phyloP scores from a whole-genome alignment of 2,797 vertebrate species.

The Mus caroli region DNA sequence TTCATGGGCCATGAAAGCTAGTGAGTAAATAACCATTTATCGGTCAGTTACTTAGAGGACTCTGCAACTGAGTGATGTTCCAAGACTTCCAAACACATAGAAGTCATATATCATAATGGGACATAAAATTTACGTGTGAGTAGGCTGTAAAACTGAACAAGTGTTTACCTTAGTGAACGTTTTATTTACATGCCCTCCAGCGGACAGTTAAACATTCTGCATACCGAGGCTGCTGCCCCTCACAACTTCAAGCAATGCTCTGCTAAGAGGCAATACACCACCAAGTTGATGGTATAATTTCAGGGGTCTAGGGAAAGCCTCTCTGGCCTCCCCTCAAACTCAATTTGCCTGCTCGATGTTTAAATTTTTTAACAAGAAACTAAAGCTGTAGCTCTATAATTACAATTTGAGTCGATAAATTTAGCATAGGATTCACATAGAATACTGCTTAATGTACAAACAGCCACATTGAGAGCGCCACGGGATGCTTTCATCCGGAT shows the following conservation, averaged over 20 bases:
- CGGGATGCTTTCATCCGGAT: fast-evolving
- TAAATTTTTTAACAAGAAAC: conserved; percentile 32
- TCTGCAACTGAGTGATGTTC: not conserved
- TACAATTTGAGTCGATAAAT: conserved; percentile 53
- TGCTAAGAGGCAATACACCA: fast-evolving
- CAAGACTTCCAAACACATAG: conserved; percentile 34
- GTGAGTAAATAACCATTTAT: conserved; percentile 71
- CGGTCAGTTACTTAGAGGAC: conserved; percentile 65
- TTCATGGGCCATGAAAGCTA: conserved; percentile 64
- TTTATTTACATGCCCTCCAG: conserved; percentile 72
- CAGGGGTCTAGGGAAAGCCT: not conserved
- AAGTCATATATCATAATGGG: conserved; percentile 55
- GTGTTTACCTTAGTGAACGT: conserved; percentile 72
- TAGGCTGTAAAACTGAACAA: conserved; percentile 70
- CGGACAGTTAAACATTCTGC: conserved; percentile 20
- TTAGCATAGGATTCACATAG: not conserved
- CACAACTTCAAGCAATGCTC: not conserved
- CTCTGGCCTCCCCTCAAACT: not conserved
- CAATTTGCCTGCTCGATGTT: not conserved
- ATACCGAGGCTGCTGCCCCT: fast-evolving
- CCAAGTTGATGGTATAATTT: not conserved
- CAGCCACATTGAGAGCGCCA: not conserved
- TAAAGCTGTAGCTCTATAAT: conserved; percentile 60
- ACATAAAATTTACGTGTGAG: conserved; percentile 23
- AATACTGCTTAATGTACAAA: not conserved